These are phyloP conservation scores for Percina caprodes DNA, from an alignment of 2,113 vertebrate species.

Conservation along the genomic window DNA sequence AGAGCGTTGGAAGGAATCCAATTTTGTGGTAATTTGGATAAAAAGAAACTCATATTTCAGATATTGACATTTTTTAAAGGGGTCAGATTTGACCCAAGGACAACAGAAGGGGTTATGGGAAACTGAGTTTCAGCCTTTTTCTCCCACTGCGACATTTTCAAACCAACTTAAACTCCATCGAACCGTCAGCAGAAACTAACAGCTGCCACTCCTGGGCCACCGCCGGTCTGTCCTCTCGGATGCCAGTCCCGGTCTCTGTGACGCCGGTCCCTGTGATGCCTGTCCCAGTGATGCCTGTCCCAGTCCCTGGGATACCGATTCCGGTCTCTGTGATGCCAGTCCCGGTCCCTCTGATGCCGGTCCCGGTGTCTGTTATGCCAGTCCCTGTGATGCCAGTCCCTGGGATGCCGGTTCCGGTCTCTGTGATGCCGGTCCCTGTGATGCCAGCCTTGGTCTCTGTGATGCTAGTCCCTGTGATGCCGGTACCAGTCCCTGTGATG, in stretches of 20 bases:
- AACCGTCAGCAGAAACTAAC: conserved; percentile 62
- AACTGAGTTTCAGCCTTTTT: too few species aligned
- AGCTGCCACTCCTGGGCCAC: conserved; percentile 73
- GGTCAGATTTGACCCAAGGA: too few species aligned
- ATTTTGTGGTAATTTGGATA: too few species aligned
- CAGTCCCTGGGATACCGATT: too few species aligned
- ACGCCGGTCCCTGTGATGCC: background rate
- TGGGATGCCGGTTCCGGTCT: background rate
- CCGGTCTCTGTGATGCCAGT: background rate
- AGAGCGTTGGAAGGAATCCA: too few species aligned
- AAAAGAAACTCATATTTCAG: too few species aligned
- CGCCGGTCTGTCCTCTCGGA: background rate
- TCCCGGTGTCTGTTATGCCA: conserved; percentile 18
- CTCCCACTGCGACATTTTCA: conserved; percentile 13
- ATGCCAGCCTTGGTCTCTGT: background rate
- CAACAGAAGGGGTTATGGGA: too few species aligned
- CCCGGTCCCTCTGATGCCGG: background rate
- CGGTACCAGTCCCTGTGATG: background rate
- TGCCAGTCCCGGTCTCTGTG: conserved; percentile 17
- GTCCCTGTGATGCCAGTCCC: too few species aligned
- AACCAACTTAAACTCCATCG: conserved; percentile 76
- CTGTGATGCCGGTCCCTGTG: conserved; percentile 1
- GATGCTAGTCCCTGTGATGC: background rate
- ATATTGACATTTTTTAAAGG: too few species aligned
- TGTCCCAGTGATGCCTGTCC: background rate